These are phyloP conservation scores for Hydrozoanthus tunicans DNA, from an alignment of 64 coral and sea anemone genomes.

Conservation along the genomic window DNA sequence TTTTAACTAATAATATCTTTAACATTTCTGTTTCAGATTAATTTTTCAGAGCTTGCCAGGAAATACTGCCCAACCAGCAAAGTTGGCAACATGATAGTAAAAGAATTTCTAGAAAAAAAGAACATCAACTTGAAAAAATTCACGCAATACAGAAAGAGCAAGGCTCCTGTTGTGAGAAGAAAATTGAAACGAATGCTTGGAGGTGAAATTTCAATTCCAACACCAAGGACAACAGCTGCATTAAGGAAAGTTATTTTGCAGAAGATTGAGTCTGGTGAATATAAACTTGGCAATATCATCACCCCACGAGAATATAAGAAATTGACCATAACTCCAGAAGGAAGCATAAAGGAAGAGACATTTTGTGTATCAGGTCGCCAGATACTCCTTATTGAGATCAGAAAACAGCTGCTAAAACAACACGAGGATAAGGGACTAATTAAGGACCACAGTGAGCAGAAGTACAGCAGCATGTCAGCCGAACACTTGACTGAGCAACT, in stretches of 20 bases:
- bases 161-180: constrained; percentile 30
- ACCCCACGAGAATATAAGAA: constrained; percentile 35
- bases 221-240: constrained; percentile 14
- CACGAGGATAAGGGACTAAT: constrained; percentile 32
- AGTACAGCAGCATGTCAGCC: neutral
- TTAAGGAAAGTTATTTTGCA: constrained; percentile 15
- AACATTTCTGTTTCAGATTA: constrained; percentile 37
- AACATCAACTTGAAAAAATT: neutral
- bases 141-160: constrained; percentile 13
- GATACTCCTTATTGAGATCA: constrained; percentile 44
- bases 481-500: neutral
- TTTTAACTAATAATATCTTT: neutral
- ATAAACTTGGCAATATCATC: constrained; percentile 34
- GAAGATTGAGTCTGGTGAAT: constrained; percentile 38
- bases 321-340: constrained; percentile 17
- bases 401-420: neutral
- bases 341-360: constrained; percentile 21
- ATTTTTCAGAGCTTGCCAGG: constrained; percentile 36
- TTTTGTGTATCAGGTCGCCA: constrained; percentile 21
- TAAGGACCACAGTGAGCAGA: constrained; percentile 5
- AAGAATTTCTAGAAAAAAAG: constrained; percentile 4
- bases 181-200: constrained; percentile 39
- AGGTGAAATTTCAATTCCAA: constrained; percentile 49
- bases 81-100: constrained; percentile 29
- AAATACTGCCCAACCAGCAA: constrained; percentile 4